A percentile compares a stretch with the other conserved stretches of the same genome.
Evolutionary conservation across 2,113 vertebrate genomes (phyloP).

Genomic region (Thamnophis sirtalis): DNA sequence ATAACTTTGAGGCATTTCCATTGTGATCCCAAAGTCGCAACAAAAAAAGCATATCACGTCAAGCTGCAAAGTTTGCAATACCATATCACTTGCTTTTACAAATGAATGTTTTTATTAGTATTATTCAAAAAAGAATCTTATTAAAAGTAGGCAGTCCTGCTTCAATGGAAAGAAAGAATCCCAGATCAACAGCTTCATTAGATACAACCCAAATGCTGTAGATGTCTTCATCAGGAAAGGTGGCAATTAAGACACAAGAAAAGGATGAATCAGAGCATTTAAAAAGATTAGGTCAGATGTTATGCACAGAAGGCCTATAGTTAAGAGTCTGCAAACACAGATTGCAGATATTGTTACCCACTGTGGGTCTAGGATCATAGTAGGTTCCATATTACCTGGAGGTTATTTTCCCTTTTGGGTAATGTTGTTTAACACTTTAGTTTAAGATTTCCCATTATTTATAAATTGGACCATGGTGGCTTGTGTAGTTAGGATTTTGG

Average conservation of each 20-base stretch:
- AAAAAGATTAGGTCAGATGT: not conserved
- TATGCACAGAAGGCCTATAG: not conserved
- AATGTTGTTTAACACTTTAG: not conserved
- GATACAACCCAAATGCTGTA: not conserved
- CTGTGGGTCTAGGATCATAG: not conserved
- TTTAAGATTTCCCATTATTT: not conserved
- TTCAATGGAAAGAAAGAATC: not conserved
- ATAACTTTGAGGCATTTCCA: constrained; percentile 1
- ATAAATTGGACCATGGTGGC: not conserved
- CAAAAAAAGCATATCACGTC: not conserved
- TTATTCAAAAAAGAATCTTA: not conserved
- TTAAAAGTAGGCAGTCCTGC: not conserved
- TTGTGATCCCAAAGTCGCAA: not conserved
- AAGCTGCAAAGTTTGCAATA: not conserved
- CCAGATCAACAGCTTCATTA: not conserved
- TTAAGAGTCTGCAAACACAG: not conserved
- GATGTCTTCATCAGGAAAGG: not conserved
- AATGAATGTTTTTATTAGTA: not conserved
- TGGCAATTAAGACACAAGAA: not conserved
- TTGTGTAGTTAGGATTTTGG: not conserved
- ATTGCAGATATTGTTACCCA: not conserved
- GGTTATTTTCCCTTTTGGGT: not conserved
- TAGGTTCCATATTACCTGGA: not conserved
- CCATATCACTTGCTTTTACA: not conserved
- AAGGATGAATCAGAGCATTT: not conserved